phyloP scores from a whole-genome alignment of 2,888 invertebrate species.

The Tuta absoluta region DNA sequence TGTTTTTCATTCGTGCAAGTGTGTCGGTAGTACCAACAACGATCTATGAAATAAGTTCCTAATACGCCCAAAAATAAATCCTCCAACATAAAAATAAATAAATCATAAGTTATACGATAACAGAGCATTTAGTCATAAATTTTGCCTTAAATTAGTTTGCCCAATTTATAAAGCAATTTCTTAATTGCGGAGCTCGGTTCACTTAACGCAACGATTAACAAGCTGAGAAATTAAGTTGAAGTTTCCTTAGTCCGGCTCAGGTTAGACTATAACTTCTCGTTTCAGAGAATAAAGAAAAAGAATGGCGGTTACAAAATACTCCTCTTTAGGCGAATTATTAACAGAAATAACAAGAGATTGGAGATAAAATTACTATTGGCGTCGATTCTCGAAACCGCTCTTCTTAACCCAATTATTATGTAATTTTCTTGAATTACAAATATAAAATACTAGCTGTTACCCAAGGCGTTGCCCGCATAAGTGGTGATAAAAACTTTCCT shows the following conservation, averaged over 20 bases:
- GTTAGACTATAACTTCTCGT: not conserved
- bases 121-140: conserved; percentile 19
- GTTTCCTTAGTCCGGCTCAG: conserved; percentile 10
- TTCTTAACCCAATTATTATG: too few species aligned
- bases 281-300: not conserved
- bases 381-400: too few species aligned
- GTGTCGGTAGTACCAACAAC: too few species aligned
- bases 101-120: conserved; percentile 21
- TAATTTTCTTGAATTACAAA: too few species aligned
- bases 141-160: conserved; percentile 9
- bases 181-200: conserved; percentile 19
- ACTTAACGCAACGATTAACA: conserved; percentile 22
- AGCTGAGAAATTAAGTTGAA: conserved; percentile 8
- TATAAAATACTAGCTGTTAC: too few species aligned
- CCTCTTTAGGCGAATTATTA: too few species aligned
- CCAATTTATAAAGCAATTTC: conserved; percentile 25
- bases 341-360: too few species aligned
- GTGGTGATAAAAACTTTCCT: too few species aligned
- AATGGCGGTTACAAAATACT: too few species aligned
- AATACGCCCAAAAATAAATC: not conserved
- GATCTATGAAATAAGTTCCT: not conserved
- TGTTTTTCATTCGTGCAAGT: too few species aligned
- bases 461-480: too few species aligned
- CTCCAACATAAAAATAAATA: not conserved
- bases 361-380: too few species aligned